Evolutionary conservation across 2,113 vertebrate species (phyloP).

Genomic region (Synchiropus splendidus): DNA sequence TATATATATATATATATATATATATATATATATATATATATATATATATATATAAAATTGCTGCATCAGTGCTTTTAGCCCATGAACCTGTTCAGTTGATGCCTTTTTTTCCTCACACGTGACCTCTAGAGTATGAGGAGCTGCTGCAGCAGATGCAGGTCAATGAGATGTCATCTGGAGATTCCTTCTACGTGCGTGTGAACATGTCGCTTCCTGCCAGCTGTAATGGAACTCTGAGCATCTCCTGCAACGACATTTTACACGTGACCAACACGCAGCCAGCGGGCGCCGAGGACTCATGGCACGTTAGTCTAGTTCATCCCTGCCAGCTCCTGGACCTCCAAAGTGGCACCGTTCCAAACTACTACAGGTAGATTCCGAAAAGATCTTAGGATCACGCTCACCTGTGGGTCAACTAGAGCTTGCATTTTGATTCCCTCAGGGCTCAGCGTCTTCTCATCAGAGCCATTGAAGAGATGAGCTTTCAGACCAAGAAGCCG

Average conservation of each 20-base stretch:
- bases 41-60: no score
- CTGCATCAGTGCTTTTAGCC: no score
- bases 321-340: slow-evolving; percentile 65
- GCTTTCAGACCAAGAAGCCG: slow-evolving; percentile 47
- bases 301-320: slow-evolving; percentile 69
- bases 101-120: slow-evolving; percentile 45
- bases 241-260: slow-evolving; percentile 73
- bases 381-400: no score
- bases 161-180: slow-evolving; percentile 65
- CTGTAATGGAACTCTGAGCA: slow-evolving; percentile 40
- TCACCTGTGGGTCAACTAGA: no score
- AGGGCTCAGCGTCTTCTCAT: slow-evolving; percentile 79
- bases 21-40: no score
- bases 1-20: no score
- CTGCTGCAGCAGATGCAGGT: slow-evolving; percentile 68
- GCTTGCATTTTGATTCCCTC: neutral
- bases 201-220: slow-evolving; percentile 67
- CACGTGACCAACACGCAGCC: slow-evolving; percentile 75
- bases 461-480: slow-evolving; percentile 70
- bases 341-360: slow-evolving; percentile 69
- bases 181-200: slow-evolving; percentile 81
- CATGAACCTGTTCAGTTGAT: no score
- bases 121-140: slow-evolving; percentile 66
- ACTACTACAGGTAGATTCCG: slow-evolving; percentile 64
- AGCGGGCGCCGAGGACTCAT: slow-evolving; percentile 41